Evolutionary conservation across 1,140 invertebrate genomes (phyloP).

Genomic region (Neoseiulus cucumeris): DNA sequence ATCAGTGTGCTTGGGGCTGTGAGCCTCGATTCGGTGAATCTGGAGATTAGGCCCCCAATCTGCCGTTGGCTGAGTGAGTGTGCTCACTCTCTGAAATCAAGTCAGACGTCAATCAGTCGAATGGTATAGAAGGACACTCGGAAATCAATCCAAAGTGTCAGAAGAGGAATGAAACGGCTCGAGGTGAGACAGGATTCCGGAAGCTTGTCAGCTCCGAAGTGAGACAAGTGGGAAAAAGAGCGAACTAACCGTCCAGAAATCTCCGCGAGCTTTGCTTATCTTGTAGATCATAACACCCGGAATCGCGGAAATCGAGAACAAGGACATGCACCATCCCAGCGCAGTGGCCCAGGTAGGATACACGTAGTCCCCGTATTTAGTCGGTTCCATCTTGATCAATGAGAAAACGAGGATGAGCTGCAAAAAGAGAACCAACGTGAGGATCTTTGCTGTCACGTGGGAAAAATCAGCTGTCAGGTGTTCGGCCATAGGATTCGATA

Average conservation of each 20-base stretch:
- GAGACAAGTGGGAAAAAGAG: not conserved
- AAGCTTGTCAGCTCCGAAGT: no score
- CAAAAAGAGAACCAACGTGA: no score
- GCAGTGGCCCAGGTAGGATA: slow-evolving; percentile 28
- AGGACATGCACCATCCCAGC: slow-evolving; percentile 25
- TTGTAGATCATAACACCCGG: slow-evolving; percentile 24
- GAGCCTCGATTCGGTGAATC: slow-evolving; percentile 21
- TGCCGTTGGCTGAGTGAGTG: slow-evolving; percentile 38
- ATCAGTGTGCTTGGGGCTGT: slow-evolving; percentile 21
- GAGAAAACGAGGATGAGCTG: slow-evolving; percentile 28
- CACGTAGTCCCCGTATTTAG: slow-evolving; percentile 24
- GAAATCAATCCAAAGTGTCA: not conserved
- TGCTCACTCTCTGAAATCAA: slow-evolving; percentile 31
- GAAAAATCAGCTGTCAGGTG: not conserved
- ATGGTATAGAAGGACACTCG: no score
- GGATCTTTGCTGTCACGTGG: not conserved
- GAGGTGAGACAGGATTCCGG: no score
- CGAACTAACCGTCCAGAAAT: slow-evolving; percentile 25
- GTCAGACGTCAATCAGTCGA: no score
- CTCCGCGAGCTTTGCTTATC: slow-evolving; percentile 18
- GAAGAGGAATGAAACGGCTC: no score
- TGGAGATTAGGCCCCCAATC: slow-evolving; percentile 39
- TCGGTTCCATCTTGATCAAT: slow-evolving; percentile 24
- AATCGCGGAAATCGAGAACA: slow-evolving; percentile 26
- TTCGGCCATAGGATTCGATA: no score